Base-by-base conservation (phyloP, 2,113 vertebrate genomes). In the Oreochromis aureus region DNA sequence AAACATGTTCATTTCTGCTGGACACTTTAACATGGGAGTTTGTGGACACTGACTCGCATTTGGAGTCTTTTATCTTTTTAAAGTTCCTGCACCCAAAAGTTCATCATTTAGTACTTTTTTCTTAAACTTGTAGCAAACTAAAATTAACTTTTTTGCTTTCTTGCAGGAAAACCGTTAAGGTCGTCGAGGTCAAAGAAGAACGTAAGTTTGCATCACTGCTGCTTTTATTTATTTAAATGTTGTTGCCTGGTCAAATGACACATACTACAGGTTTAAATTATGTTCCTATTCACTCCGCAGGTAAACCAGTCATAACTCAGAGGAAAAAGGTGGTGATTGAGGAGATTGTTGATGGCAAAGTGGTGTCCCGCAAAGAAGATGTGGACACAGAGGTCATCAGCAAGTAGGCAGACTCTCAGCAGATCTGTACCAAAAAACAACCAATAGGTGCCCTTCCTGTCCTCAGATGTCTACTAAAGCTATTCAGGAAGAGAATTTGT, bases 271-370 rank as follows among this genome's bases (percentile, higher is more conserved):
- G 15, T 79, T 48, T 18, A 27, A 39, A 12, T 19, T 32, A 18
- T 66, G 12, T 19, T 85, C 41, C 39, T 1, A 15, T 55, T 87
- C 81, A 12, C 18, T 79, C 30, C 24, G 9, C 87, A 95, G 94
- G 81, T 87, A 93, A 97, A 32, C 91, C 96, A 6, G 91, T 92
- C 27, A 92, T 94, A 81, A 97, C 86, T 2, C 96, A 97, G 91
- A 96, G 96, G 55, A 96, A 91, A 2, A 96, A 90, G 89, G 96
- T 96, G 10, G 95, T 98, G 63, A 46, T 96, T 16, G 97, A 98
- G 94, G 97, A 98, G 63, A 36, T 95, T 2, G 32, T 96, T 1
- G 94, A 97, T 66, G 97, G 97, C 80, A 95, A 94, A 92, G 96
- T 97, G 24, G 96, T 97, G 13, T 96, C 95, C 18, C 94, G 93